phyloP scores from a whole-genome alignment of 2,797 vertebrate species.

The Phaenicophaeus curvirostris region DNA sequence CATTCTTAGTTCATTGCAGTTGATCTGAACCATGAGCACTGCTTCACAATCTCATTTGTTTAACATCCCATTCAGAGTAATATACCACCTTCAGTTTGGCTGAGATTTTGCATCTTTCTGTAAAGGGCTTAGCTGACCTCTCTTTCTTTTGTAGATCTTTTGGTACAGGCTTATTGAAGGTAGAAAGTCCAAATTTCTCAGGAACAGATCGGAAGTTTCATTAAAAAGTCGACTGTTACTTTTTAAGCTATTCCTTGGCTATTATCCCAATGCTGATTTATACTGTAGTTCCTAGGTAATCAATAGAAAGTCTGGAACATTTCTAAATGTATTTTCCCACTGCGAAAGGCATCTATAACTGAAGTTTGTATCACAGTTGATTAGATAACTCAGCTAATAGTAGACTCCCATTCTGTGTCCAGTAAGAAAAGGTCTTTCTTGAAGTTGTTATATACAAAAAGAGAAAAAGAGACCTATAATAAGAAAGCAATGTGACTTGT shows the following conservation, averaged over 20 bases:
- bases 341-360: neutral
- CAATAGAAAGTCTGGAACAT: neutral
- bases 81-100: neutral
- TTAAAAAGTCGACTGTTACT: neutral
- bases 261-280: neutral
- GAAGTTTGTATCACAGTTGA: neutral
- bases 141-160: neutral
- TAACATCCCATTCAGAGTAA: neutral
- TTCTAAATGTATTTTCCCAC: neutral
- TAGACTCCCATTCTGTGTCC: neutral
- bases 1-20: neutral
- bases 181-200: neutral
- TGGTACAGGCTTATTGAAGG: neutral
- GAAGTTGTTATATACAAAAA: neutral
- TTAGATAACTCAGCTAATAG: neutral
- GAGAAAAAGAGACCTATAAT: neutral
- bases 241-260: neutral
- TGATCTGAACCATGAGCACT: neutral
- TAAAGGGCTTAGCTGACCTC: neutral
- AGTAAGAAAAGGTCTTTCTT: neutral
- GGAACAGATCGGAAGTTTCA: neutral
- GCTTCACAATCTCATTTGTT: neutral
- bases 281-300: neutral
- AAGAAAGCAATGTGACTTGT: neutral
- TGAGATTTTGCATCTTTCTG: neutral